phyloP scores from a whole-genome alignment of 2,888 invertebrate species.

The Taphrorychus bicolor region DNA sequence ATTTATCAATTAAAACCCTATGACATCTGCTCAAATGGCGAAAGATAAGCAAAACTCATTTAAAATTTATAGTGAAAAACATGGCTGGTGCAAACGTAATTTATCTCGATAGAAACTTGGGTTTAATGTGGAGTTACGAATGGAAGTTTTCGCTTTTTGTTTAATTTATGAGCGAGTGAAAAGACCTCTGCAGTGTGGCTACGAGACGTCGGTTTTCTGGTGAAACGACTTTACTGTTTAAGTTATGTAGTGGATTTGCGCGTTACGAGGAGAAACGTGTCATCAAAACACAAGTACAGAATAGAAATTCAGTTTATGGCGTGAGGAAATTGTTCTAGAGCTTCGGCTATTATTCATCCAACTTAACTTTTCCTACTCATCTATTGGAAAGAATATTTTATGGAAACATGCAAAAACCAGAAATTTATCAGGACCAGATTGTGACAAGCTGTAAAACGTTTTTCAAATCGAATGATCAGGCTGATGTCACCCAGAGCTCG shows the following conservation, averaged over 20 bases:
- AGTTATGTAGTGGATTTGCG: neutral
- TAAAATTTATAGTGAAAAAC: slow-evolving; percentile 1
- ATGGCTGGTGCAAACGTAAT: neutral
- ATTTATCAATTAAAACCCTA: neutral
- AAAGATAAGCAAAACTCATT: slow-evolving; percentile 4
- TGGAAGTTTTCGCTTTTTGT: neutral
- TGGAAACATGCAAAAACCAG: too few relatives aligned
- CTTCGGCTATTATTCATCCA: neutral
- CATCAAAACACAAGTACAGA: neutral
- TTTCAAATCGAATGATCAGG: neutral
- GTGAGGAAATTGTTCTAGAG: neutral
- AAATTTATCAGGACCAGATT: too few relatives aligned
- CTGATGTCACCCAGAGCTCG: neutral
- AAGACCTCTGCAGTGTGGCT: neutral
- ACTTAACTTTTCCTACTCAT: too few relatives aligned
- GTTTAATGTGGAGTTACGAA: slow-evolving; percentile 1
- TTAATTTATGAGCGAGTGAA: slow-evolving; percentile 1
- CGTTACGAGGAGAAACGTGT: neutral
- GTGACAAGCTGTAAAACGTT: neutral
- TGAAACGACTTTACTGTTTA: neutral
- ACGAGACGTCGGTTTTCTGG: neutral
- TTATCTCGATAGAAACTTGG: slow-evolving; percentile 3
- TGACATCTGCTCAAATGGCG: neutral
- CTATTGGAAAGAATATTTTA: too few relatives aligned
- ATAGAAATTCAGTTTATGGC: neutral